Conservation (phyloP, 2,888 invertebrate genomes). For the Andricus quercusramuli region DNA sequence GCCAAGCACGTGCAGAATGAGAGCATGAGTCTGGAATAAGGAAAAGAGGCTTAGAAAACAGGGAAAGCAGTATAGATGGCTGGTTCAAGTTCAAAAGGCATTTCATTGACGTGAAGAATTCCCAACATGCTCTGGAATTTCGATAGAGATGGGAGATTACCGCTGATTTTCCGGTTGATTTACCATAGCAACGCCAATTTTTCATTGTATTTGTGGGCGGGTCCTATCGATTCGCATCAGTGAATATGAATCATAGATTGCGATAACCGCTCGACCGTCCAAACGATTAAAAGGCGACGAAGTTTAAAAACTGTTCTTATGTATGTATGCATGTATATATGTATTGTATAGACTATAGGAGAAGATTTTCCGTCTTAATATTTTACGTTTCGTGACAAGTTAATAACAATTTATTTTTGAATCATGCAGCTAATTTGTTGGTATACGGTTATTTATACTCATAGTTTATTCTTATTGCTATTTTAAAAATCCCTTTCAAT, state of each 20-base stretch:
- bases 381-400: no score
- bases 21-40: not conserved
- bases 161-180: constrained; percentile 1
- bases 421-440: no score
- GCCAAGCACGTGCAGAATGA: constrained; percentile 9
- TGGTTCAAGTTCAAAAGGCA: not conserved
- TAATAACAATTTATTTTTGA: no score
- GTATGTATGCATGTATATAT: not conserved
- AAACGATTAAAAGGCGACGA: not conserved
- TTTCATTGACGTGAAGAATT: constrained; percentile 3
- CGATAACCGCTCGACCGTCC: not conserved
- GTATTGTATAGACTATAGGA: no score
- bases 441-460: no score
- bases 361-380: no score
- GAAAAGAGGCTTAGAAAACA: not conserved
- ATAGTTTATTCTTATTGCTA: no score
- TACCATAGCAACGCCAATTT: not conserved
- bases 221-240: not conserved
- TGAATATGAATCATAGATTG: not conserved
- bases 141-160: not conserved
- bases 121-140: constrained; percentile 1
- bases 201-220: not conserved
- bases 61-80: not conserved
- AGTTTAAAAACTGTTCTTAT: not conserved
- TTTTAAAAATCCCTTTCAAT: no score